Evolutionary conservation across 2,888 invertebrate genomes (phyloP).

Genomic region (Gastrophysa polygoni): DNA sequence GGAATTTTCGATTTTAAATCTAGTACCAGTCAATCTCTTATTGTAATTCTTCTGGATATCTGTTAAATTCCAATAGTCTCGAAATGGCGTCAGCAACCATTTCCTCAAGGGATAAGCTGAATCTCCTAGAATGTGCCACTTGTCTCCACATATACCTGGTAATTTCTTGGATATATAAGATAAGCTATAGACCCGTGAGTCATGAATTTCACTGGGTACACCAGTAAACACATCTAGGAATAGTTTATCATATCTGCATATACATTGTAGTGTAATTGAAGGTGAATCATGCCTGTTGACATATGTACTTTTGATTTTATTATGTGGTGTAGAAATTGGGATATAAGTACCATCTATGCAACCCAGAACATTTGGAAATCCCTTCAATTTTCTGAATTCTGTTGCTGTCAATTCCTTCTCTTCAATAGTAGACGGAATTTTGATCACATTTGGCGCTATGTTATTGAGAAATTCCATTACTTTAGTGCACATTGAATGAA

Average conservation of each 20-base stretch:
- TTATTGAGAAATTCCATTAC: conserved; percentile 12
- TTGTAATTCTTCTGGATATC: conserved; percentile 41
- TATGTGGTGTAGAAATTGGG: conserved; percentile 23
- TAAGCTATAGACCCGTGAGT: conserved; percentile 40
- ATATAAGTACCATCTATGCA: conserved; percentile 40
- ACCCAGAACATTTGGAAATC: conserved; percentile 35
- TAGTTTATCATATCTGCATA: conserved; percentile 42
- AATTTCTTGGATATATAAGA: conserved; percentile 34
- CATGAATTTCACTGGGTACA: conserved; percentile 45
- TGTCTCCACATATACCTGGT: conserved; percentile 31
- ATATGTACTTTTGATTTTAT: conserved; percentile 48
- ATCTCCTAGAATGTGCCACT: conserved; percentile 45
- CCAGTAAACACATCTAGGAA: conserved; percentile 47
- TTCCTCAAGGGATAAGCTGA: conserved; percentile 41
- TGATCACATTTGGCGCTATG: conserved; percentile 5
- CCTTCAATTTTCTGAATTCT: conserved; percentile 15
- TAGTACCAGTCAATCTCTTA: conserved; percentile 38
- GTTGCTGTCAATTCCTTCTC: conserved; percentile 3
- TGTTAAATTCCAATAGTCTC: conserved; percentile 43
- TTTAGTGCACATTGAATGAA: neutral
- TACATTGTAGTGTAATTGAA: conserved; percentile 44
- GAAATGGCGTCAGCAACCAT: conserved; percentile 42
- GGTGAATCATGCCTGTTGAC: conserved; percentile 41
- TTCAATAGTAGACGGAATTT: neutral
- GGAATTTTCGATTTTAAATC: conserved; percentile 47